Base-by-base conservation (phyloP, 2,797 vertebrate genomes). In the Loris lydekkerianus region DNA sequence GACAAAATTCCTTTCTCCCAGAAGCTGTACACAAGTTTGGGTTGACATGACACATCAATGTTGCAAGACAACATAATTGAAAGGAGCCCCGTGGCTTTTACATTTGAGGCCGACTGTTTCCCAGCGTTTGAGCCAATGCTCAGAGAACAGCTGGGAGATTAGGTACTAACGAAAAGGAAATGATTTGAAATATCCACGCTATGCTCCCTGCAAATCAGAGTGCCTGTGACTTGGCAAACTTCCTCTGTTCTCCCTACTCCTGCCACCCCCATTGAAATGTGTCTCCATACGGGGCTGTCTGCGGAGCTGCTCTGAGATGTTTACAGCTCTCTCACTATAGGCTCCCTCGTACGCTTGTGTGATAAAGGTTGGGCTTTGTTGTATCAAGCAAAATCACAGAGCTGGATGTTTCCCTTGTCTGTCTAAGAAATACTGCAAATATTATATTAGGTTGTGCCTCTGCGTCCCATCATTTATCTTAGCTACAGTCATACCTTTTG, bases 351-450 rank as follows among this genome's bases (percentile, higher is more conserved):
- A 87, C 0, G 10, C 70, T 81, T 82, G 78, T 75, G 86, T 80
- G 91, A 94, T 87, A 94, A 96, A 96, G 97, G 91, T 87, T 89
- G 92, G 92, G 94, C 86, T 97, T 96, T 96, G 93, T 95, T 95
- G 86, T 93, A 84, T 80, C 85, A 84, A 78, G 90, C 8, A 10
- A 97, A 95, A 89, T 93, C 82, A 86, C 90, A 77, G 94, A 92
- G 60, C 72, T 85, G 27, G 86, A 75, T 93, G 67, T 89, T 96
- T 89, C 73, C 70, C 85, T 86, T 65, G 69, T 70, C 87, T 92
- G 94, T 78, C 92, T 86, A 93, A 92, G 97, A 95, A 96, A 95
- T 81, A 82, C 89, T 67, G 72, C n/a, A 29, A 92, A 78, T 93
- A 85, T 92, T 91, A 82, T 61, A 93, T 93, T 65, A 85, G 88